These are phyloP conservation scores for Pseudachorutes palmiensis DNA, from an alignment of 1,140 invertebrate species.

Conservation along the genomic window DNA sequence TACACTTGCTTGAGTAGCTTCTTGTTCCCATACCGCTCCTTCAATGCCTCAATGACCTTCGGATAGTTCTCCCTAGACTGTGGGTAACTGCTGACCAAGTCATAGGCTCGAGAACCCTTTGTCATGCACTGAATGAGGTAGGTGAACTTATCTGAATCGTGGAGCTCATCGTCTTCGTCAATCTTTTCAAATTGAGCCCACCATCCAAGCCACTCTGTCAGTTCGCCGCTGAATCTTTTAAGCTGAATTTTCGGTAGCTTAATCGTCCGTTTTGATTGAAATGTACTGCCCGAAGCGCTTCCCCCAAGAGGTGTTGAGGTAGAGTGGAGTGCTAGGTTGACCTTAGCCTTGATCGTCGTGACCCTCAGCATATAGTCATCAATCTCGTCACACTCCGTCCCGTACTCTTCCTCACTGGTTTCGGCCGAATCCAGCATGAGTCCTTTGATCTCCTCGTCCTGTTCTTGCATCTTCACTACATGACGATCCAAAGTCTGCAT, in stretches of 20 bases:
- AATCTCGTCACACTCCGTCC: too few relatives aligned
- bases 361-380: too few relatives aligned
- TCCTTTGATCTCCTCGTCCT: too few relatives aligned
- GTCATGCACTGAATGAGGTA: conserved; percentile 32
- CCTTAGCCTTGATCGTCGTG: neutral
- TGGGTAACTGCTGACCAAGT: conserved; percentile 5
- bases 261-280: neutral
- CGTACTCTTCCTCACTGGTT: too few relatives aligned
- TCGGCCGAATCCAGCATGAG: too few relatives aligned
- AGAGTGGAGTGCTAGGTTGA: neutral
- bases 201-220: conserved; percentile 41
- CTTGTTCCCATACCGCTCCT: neutral
- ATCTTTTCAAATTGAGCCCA: conserved; percentile 42
- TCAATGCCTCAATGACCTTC: neutral
- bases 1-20: conserved; percentile 3
- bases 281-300: neutral
- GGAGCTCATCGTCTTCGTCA: conserved; percentile 38
- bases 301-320: neutral
- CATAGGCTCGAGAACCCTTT: conserved; percentile 14
- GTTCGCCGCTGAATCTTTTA: conserved; percentile 39
- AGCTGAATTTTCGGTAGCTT: conserved; percentile 40
- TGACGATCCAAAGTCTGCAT: too few relatives aligned
- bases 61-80: conserved; percentile 6
- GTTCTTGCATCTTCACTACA: too few relatives aligned
- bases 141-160: conserved; percentile 39